Evolutionary conservation across 2,888 invertebrate species (phyloP).

Genomic region (Eumacrocentrus americanus): DNA sequence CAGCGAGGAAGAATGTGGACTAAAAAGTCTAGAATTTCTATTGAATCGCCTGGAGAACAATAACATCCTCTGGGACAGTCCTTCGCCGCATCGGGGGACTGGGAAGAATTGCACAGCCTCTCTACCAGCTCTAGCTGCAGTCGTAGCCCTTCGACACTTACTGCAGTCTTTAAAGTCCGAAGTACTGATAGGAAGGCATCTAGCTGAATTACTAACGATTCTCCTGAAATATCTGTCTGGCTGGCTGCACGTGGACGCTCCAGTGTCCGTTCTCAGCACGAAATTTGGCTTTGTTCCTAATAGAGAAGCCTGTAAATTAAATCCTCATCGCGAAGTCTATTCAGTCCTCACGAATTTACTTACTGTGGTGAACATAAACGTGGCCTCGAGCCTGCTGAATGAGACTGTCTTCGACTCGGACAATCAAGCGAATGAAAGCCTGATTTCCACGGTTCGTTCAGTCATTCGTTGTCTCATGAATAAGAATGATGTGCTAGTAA

Average conservation of each 20-base stretch:
- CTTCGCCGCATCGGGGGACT: slow-evolving; percentile 19
- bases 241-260: slow-evolving; percentile 54
- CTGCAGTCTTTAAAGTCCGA: slow-evolving; percentile 47
- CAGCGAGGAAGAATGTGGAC: slow-evolving; percentile 43
- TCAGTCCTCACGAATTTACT: slow-evolving; percentile 47
- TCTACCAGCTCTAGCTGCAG: slow-evolving; percentile 46
- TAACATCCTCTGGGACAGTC: slow-evolving; percentile 43
- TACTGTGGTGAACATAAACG: slow-evolving; percentile 42
- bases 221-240: slow-evolving; percentile 52
- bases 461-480: slow-evolving; percentile 45
- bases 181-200: slow-evolving; percentile 42
- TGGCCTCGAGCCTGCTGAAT: slow-evolving; percentile 42
- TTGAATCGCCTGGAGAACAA: slow-evolving; percentile 45
- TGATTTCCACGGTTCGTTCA: slow-evolving; percentile 46
- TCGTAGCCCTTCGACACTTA: slow-evolving; percentile 49
- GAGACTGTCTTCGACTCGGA: slow-evolving; percentile 47
- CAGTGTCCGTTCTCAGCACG: slow-evolving; percentile 47
- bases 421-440: slow-evolving; percentile 46
- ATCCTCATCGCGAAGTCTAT: slow-evolving; percentile 50
- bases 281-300: slow-evolving; percentile 56
- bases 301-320: slow-evolving; percentile 51
- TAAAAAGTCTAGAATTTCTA: slow-evolving; percentile 48
- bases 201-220: slow-evolving; percentile 43
- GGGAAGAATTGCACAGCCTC: slow-evolving; percentile 41
- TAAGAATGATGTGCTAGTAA: slow-evolving; percentile 37